A percentile compares a stretch with the other conserved stretches of the same genome.
These are phyloP conservation scores for Tineola bisselliella DNA, from an alignment of 2,888 invertebrate genomes.

Conservation along the genomic window DNA sequence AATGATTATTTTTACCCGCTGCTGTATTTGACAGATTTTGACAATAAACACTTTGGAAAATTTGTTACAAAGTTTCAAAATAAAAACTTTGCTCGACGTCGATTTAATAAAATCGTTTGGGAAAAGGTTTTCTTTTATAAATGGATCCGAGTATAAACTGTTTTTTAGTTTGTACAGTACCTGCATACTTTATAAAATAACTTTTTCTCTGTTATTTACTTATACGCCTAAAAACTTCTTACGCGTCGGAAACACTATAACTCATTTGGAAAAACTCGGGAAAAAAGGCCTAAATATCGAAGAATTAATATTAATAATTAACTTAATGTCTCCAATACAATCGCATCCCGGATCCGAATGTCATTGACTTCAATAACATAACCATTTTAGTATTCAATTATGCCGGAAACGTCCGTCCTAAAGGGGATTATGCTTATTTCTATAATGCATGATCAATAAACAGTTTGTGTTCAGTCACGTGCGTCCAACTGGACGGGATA, in stretches of 20 bases:
- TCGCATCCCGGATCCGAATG: neutral
- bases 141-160: too few species aligned
- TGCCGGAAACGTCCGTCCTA: slow-evolving; percentile 41
- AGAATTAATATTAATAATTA: too few species aligned
- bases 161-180: too few species aligned
- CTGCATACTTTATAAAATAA: too few species aligned
- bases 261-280: too few species aligned
- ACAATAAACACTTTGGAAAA: neutral
- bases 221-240: too few species aligned
- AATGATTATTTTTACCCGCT: neutral
- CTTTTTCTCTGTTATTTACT: too few species aligned
- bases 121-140: too few species aligned
- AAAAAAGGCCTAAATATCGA: too few species aligned
- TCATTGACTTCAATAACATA: neutral
- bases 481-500: neutral
- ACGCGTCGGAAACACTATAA: too few species aligned
- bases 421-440: slow-evolving; percentile 34
- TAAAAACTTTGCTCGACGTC: neutral
- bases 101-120: neutral
- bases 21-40: slow-evolving; percentile 1
- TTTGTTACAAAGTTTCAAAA: slow-evolving; percentile 1
- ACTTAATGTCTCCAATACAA: too few species aligned
- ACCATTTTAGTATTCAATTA: slow-evolving; percentile 17
- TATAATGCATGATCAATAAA: slow-evolving; percentile 1
- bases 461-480: neutral